Conservation (phyloP, 2,888 invertebrate species). For the Brachypalpus laphriformis region DNA sequence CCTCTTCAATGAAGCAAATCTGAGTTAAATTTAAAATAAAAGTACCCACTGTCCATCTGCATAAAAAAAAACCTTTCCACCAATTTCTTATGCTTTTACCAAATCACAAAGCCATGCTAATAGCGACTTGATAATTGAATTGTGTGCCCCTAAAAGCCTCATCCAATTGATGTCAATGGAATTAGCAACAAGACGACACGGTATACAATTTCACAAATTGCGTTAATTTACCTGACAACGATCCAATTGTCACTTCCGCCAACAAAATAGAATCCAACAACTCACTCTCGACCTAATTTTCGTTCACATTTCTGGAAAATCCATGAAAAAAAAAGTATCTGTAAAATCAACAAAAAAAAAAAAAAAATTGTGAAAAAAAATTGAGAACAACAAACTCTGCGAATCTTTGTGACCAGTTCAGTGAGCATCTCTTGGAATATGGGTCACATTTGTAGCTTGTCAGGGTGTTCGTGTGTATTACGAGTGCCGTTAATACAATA, state of each 20-base stretch:
- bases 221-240: constrained; percentile 30
- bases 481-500: constrained; percentile 27
- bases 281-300: constrained; percentile 20
- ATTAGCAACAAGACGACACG: constrained; percentile 10
- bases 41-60: not conserved
- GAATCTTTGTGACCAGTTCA: constrained; percentile 35
- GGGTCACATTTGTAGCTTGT: constrained; percentile 23
- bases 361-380: constrained; percentile 31
- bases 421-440: constrained; percentile 33
- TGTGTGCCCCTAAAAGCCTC: constrained; percentile 5
- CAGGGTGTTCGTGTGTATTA: not conserved
- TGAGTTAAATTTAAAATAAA: no score
- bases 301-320: not conserved
- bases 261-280: not conserved
- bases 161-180: constrained; percentile 23
- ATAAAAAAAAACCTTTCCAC: not conserved
- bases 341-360: constrained; percentile 11
- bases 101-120: constrained; percentile 1
- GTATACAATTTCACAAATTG: constrained; percentile 3
- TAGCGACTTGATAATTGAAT: constrained; percentile 16
- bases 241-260: constrained; percentile 25
- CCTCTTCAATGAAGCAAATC: no score
- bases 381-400: constrained; percentile 40
- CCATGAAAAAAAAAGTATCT: not conserved
- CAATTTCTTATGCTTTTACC: not conserved